These are phyloP conservation scores for Eubucco bourcierii DNA, from an alignment of 2,113 vertebrate genomes.

Conservation along the genomic window DNA sequence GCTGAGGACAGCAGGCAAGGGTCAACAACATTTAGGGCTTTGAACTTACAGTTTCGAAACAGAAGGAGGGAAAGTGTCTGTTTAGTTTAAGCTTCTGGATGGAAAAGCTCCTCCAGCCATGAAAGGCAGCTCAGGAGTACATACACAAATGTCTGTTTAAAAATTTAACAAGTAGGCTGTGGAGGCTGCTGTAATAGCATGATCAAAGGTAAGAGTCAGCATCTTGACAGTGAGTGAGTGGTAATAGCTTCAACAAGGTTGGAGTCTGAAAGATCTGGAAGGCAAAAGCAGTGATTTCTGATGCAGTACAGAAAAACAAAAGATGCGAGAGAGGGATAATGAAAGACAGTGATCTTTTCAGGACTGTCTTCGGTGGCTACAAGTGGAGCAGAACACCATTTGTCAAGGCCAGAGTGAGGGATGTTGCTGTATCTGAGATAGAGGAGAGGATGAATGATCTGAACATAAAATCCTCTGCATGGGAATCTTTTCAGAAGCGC, in stretches of 20 bases:
- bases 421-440: neutral
- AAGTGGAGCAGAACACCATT: neutral
- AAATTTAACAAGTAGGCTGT: conserved; percentile 51
- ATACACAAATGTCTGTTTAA: conserved; percentile 54
- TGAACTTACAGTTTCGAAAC: conserved; percentile 14
- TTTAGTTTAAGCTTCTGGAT: conserved; percentile 18
- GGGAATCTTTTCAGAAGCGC: neutral
- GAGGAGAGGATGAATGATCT: neutral
- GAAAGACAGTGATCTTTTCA: conserved; percentile 49
- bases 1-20: neutral
- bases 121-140: conserved; percentile 51
- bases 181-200: conserved; percentile 34
- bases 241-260: neutral
- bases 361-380: neutral
- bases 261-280: conserved; percentile 37
- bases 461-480: neutral
- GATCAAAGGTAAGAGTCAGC: conserved; percentile 53
- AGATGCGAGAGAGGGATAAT: neutral
- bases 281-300: conserved; percentile 47
- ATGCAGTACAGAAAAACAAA: neutral
- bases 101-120: conserved; percentile 16
- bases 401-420: neutral
- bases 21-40: conserved; percentile 1
- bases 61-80: neutral
- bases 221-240: conserved; percentile 46